Conservation (phyloP, 2,797 vertebrate species). For the Sitta carolinensis region DNA sequence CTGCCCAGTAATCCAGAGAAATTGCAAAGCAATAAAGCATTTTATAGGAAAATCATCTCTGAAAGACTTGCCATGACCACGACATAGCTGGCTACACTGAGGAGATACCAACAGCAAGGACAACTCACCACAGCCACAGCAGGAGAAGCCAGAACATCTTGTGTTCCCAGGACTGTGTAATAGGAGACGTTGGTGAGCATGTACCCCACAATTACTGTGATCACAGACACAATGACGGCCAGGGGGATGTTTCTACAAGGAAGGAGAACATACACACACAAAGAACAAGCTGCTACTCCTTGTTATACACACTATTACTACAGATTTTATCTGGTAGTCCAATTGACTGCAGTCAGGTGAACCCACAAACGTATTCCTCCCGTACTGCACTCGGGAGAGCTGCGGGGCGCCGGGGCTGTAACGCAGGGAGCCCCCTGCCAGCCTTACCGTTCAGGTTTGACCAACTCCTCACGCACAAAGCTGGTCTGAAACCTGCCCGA, state of each 20-base stretch:
- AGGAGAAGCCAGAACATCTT: constrained; percentile 71
- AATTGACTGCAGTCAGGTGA: background rate
- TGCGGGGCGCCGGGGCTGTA: accelerated
- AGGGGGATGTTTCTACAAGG: constrained; percentile 71
- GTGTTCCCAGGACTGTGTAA: constrained; percentile 68
- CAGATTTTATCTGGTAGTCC: background rate
- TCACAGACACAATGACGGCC: constrained; percentile 73
- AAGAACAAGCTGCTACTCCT: background rate
- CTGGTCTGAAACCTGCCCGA: constrained; percentile 86
- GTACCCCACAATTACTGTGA: constrained; percentile 70
- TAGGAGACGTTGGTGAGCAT: constrained; percentile 76
- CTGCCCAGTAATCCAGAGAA: background rate
- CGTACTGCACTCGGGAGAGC: background rate
- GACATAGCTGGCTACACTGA: background rate
- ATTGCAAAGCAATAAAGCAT: background rate
- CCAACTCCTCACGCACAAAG: constrained; percentile 87
- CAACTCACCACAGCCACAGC: constrained; percentile 76
- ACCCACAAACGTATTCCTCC: background rate
- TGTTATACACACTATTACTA: background rate
- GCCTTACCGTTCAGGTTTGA: constrained; percentile 87
- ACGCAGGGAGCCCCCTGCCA: background rate
- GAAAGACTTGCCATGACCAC: background rate
- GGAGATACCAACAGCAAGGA: background rate
- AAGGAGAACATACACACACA: background rate
- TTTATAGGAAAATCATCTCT: background rate